Percentiles rank a stretch among this genome's conserved stretches.
phyloP scores from a whole-genome alignment of 2,113 vertebrate species.

The Haplochromis vanheusdeni region DNA sequence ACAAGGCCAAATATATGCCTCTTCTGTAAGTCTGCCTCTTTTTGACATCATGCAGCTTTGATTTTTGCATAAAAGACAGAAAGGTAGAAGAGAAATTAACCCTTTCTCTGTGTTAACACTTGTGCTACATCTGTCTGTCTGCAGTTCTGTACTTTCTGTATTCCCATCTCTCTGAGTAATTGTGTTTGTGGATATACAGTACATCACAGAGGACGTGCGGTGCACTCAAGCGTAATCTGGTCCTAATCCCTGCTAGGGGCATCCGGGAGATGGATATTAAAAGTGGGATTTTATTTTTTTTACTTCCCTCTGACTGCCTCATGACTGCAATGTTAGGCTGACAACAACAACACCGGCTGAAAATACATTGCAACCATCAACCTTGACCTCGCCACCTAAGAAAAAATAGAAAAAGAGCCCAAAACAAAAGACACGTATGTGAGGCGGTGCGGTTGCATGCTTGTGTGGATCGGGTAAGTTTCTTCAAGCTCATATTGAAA shows the following conservation, averaged over 20 bases:
- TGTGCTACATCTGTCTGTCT: background rate
- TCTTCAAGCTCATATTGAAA: background rate
- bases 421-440: background rate
- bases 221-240: slow-evolving; percentile 28
- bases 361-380: background rate
- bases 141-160: background rate
- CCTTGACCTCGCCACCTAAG: background rate
- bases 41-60: background rate
- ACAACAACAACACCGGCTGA: background rate
- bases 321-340: background rate
- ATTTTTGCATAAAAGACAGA: background rate
- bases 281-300: slow-evolving; percentile 8
- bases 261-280: slow-evolving; percentile 44
- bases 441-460: background rate
- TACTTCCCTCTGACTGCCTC: background rate
- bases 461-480: background rate
- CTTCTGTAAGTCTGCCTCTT: background rate
- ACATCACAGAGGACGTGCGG: background rate
- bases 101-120: background rate
- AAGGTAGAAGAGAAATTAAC: background rate
- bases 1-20: background rate
- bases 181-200: slow-evolving; percentile 6
- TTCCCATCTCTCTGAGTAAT: slow-evolving; percentile 2
- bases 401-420: background rate
- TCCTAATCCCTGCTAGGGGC: slow-evolving; percentile 49